phyloP scores from a whole-genome alignment of 2,888 invertebrate species.

The Pogonocherus hispidulus region DNA sequence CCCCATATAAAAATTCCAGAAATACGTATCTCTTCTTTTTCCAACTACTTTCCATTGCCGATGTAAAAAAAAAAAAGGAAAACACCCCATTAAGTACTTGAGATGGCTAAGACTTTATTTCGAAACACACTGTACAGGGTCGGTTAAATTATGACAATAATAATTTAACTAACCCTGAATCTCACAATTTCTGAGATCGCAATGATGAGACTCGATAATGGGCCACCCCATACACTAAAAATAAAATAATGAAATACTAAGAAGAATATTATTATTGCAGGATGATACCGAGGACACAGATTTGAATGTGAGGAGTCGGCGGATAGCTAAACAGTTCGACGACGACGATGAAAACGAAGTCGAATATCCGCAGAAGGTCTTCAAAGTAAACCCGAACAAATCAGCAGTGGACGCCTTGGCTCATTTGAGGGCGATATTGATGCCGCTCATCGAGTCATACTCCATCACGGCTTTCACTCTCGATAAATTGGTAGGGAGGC shows the following conservation, averaged over 20 bases:
- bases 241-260: neutral
- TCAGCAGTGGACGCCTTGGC: conserved; percentile 56
- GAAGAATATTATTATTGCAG: conserved; percentile 28
- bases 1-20: too few species aligned
- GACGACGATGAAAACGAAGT: conserved; percentile 67
- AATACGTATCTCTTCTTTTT: too few species aligned
- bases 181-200: too few species aligned
- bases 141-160: too few species aligned
- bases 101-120: too few species aligned
- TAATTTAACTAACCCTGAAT: too few species aligned
- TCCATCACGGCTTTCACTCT: conserved; percentile 75
- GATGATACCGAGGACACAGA: conserved; percentile 64
- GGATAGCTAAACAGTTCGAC: conserved; percentile 66
- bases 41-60: too few species aligned
- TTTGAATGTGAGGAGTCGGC: conserved; percentile 72
- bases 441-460: conserved; percentile 84
- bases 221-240: too few species aligned
- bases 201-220: too few species aligned
- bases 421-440: conserved; percentile 72
- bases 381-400: conserved; percentile 55
- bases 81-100: too few species aligned
- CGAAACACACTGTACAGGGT: too few species aligned
- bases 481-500: conserved; percentile 71
- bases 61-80: too few species aligned
- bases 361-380: conserved; percentile 58